Evolutionary conservation across 2,113 vertebrate species (phyloP).

Genomic region (Hassar affinis): DNA sequence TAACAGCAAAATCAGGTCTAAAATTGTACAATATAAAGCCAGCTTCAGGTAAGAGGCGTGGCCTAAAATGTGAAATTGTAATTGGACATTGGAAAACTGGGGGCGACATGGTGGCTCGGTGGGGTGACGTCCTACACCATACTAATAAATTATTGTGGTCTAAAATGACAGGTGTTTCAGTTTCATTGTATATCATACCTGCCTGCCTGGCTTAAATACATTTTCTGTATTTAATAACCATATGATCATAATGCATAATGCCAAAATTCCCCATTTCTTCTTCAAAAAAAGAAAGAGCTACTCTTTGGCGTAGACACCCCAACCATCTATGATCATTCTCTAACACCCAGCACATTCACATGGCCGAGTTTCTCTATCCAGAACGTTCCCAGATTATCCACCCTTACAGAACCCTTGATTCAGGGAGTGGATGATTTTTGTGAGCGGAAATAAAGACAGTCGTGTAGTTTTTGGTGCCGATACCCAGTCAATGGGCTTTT

Average conservation of each 20-base stretch:
- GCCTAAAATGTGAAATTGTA: no score
- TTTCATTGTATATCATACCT: neutral
- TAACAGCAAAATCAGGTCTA: no score
- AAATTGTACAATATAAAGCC: no score
- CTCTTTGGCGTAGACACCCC: neutral
- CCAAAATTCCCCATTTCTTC: neutral
- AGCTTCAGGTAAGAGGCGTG: no score
- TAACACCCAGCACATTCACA: no score
- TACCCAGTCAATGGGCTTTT: conserved; percentile 74
- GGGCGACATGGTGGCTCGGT: no score
- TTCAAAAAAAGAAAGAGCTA: neutral
- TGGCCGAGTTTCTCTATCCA: no score
- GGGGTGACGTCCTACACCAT: no score
- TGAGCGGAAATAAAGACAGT: neutral
- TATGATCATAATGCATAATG: neutral
- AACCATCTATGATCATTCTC: neutral
- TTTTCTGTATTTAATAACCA: neutral
- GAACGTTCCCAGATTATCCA: no score
- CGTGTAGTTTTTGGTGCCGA: conserved; percentile 5
- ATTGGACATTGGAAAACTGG: no score
- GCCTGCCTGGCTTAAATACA: neutral
- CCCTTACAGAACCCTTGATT: neutral
- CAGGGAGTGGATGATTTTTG: neutral
- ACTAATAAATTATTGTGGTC: no score
- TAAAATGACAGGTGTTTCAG: no score